Evolutionary conservation across 2,888 invertebrate genomes (phyloP), one percentile per base, ranked within the genome.

Genomic region (Sinodicranocentrus sp.): DNA sequence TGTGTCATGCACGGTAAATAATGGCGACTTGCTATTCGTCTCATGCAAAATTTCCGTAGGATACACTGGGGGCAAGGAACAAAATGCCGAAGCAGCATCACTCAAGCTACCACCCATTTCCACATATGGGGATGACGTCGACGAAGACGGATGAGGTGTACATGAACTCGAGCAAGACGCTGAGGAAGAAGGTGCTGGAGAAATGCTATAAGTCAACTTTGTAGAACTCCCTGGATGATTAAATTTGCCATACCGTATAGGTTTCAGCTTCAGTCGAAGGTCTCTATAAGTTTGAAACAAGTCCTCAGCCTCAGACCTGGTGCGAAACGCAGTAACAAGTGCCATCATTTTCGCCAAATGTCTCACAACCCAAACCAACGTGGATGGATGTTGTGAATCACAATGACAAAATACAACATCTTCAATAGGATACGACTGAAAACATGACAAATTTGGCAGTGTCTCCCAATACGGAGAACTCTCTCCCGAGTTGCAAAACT

Each of bases 321-420:
- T 87, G 17, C 87, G 75, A 67, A 89, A 89, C 13, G 87, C 73
- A 17, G 87, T 88, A 63, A 89, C 88, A 52, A 89, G 86, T 10
- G 87, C 88, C 78, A 89, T 88, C 88, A 89, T 89, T 63, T 88
- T 88, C 25, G 87, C 84, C 65, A 86, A 82, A 48, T 89, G 88
- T 3, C 88, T 77, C 43, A 88, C 88, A 5, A 89, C 88, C 88
- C 88, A 89, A 21, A 89, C 88, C 8, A 89, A 80, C 0, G 88
- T 87, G 54, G 87, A 86, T 2, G 88, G 86, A 28, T 89, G 88
- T 48, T 84, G 83, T 61, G 85, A 72, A 83, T 89, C 88, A 71
- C 87, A 87, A 73, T 89, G 88, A 61, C 88, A 89, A 48, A 89
- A 89, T 23, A 89, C 87, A 19, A 89, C 88, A 59, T 89, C 88